Conservation (phyloP, 2,797 vertebrate species). For the Typhlichthys subterraneus region DNA sequence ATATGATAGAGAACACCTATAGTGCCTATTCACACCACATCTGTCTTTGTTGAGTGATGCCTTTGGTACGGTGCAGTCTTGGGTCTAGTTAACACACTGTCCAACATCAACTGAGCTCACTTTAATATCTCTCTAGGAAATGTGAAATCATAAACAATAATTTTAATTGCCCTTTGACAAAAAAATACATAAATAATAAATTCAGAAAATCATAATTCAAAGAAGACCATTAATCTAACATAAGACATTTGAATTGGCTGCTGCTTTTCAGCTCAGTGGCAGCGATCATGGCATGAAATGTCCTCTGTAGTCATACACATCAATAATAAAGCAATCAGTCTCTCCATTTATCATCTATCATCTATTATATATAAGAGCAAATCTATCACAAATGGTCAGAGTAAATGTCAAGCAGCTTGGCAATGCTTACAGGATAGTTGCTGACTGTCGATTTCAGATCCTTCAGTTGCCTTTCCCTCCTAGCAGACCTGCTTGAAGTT, state of each 20-base stretch:
- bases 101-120: constrained; percentile 35
- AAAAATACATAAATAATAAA: constrained; percentile 3
- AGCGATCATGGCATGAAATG: constrained; percentile 12
- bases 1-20: background rate
- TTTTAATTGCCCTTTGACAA: constrained; percentile 20
- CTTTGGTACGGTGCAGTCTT: constrained; percentile 15
- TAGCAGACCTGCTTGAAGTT: constrained; percentile 62
- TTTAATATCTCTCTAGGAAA: constrained; percentile 20
- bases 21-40: background rate
- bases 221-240: constrained; percentile 17
- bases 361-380: background rate
- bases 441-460: constrained; percentile 49
- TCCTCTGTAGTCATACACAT: background rate
- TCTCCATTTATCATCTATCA: background rate
- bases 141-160: constrained; percentile 28
- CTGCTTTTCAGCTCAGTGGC: background rate
- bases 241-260: constrained; percentile 1
- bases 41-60: constrained; percentile 11
- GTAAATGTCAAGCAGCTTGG: constrained; percentile 17
- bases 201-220: constrained; percentile 17
- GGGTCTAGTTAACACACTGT: constrained; percentile 29
- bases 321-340: background rate
- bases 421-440: constrained; percentile 66
- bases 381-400: background rate
- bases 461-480: constrained; percentile 67